These are phyloP conservation scores for Bucorvus abyssinicus DNA, from an alignment of 2,797 vertebrate species.

Conservation along the genomic window DNA sequence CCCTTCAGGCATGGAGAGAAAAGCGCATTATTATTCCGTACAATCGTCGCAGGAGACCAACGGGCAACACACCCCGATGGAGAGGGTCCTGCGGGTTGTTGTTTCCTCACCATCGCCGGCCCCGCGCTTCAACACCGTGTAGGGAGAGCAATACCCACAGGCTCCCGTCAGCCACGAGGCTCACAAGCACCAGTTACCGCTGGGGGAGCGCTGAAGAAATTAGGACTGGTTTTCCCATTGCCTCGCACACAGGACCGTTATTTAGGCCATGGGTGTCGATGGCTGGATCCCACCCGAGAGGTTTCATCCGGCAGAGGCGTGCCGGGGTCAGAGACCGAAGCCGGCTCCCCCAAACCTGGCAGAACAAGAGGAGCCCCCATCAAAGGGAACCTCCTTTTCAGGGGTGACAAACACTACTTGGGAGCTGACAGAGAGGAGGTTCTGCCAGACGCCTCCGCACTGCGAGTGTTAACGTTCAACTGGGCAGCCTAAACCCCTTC, in stretches of 20 bases:
- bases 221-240: neutral
- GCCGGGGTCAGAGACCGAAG: neutral
- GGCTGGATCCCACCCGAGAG: neutral
- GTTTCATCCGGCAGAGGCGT: neutral
- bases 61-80: fast-evolving
- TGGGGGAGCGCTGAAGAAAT: neutral
- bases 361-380: neutral
- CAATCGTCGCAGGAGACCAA: neutral
- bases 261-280: neutral
- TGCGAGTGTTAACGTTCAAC: fast-evolving
- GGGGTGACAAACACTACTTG: neutral
- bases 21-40: neutral
- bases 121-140: fast-evolving
- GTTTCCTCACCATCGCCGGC: neutral
- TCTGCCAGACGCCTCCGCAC: neutral
- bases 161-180: neutral
- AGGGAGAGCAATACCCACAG: neutral
- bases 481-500: neutral
- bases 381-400: neutral
- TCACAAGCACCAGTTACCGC: neutral
- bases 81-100: neutral
- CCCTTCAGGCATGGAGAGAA: neutral
- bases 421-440: no score
- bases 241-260: neutral
- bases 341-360: neutral